Base-by-base conservation (phyloP, 2,113 vertebrate species). In the Heterochromis multidens region DNA sequence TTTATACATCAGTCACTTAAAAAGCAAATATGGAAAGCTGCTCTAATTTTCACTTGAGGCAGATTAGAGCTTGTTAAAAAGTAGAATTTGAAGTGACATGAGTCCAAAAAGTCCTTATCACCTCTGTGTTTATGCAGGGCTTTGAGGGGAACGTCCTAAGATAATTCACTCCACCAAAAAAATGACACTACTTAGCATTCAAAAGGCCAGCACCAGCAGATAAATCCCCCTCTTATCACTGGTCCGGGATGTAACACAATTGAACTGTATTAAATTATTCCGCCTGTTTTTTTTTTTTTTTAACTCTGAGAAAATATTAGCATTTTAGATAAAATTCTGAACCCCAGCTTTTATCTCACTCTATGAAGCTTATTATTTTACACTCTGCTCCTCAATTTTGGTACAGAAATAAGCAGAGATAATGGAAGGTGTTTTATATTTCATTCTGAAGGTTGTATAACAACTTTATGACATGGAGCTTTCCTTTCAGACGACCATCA, bases 91-190 rank as follows among this genome's bases (percentile, higher is more conserved):
- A 91, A 89, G 27, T 40, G 81, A 89, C 87, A 61, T 6, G 67
- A 88, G 87, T 83, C 83, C 60, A 82, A 72, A 79, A 89, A 88
- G 83, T 88, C 62, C 86, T 90, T 92, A 93, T 94, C 93, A 79
- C 52, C 54, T 33, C 52, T 52, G 10, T 78, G 89, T 93, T 93
- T 86, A 89, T 87, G 61, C 82, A 79, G 58, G 9, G 54, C 78
- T 80, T 27, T n/a, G 33, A 74, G 62, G 60, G 16, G 81, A 87
- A 37, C 14, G 2, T 63, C 31, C 35, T 12, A 4, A 59, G 91
- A 92, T 93, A 92, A 91, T 83, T 82, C 81, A 58, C 63, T 80
- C 49, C 23, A 3, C n/a, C 11, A 88, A 80, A 80, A 25, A 90
- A 86, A 89, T 82, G 14, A 80, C 83, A 74, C 86, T 89, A 88